Base-by-base conservation (phyloP, 2,888 invertebrate genomes). In the Coremacera marginata region DNA sequence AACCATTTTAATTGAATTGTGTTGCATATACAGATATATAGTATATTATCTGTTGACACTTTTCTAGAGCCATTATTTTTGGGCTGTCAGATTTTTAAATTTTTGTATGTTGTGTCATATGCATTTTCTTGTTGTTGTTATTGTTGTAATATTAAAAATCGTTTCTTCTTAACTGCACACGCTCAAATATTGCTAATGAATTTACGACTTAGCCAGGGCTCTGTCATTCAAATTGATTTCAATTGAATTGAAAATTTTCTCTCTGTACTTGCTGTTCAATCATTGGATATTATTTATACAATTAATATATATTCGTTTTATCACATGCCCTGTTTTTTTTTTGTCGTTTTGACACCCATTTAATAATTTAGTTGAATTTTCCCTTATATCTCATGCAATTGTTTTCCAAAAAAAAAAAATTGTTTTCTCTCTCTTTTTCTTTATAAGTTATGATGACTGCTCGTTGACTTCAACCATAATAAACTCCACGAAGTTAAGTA, bases 401-500 rank as follows among this genome's bases (percentile, higher is more conserved):
- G 75, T 82, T 82, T 83, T 83, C 19, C 37, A 44, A 44, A 44
- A 44, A 44, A 44, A 44, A 44, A 44, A 44, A 11, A 44, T 72
- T 60, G 0, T 44, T 67, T 51, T 22, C 11, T 68, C 44, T 7
- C 68, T 68, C 27, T 51, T 7, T 44, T 44, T 44, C 11, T 44
- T 44, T 44, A 2, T 44, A 71, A 71, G 62, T 62, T 62, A 27
- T 62, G 60, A 72, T 72, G 27, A 22, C 57, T 62, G 60, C 60
- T 72, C 72, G 31, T 44, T 49, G 72, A 72, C 72, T 72, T 25
- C 49, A 49, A 65, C 22, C 63, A 52, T 52, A 44, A 44, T 44
- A 31, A 73, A 52, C 63, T 55, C 55, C 67, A 67, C 37, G n/a
- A 78, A 80, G 80, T 82, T 82, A 80, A 81, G 78, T 82, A 78